Conservation (phyloP, 2,797 vertebrate species). For the Trachurus trachurus region DNA sequence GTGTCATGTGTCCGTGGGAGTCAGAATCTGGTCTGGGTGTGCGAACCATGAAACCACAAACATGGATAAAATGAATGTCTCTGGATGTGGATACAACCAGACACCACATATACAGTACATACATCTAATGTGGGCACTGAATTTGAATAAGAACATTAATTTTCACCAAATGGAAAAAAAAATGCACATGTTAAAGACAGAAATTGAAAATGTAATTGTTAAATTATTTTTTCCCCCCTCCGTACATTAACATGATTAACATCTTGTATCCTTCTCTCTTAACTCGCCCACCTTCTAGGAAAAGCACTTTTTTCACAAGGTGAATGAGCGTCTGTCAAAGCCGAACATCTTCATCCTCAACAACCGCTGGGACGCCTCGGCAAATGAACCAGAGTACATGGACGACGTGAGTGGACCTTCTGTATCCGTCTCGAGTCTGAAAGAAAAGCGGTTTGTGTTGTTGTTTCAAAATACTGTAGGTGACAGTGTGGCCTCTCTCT, state of each 20-base stretch:
- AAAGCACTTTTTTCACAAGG: constrained; percentile 99
- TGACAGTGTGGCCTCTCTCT: not conserved
- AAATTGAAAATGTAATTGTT: not conserved
- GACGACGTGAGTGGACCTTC: constrained; percentile 91
- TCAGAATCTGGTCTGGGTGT: not conserved
- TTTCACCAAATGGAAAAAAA: not conserved
- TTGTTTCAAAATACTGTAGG: not conserved
- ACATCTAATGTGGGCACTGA: not conserved
- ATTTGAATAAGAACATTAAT: not conserved
- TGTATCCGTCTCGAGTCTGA: not conserved
- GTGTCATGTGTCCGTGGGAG: not conserved
- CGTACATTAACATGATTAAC: not conserved
- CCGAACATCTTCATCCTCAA: constrained; percentile 99
- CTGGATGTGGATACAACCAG: not conserved
- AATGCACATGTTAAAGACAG: not conserved
- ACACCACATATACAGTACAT: not conserved
- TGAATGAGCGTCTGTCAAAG: constrained; percentile 96
- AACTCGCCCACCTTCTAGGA: constrained; percentile 83
- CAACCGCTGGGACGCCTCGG: constrained; percentile 99
- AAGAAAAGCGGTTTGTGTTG: not conserved
- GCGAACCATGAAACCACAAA: not conserved
- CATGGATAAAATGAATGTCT: not conserved
- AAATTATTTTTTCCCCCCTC: not conserved
- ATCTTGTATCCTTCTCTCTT: not conserved
- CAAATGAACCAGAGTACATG: constrained; percentile 98